Evolutionary conservation across 2,113 vertebrate species (phyloP), one percentile per base, ranked within the genome.

Genomic region (Ondatra zibethicus): DNA sequence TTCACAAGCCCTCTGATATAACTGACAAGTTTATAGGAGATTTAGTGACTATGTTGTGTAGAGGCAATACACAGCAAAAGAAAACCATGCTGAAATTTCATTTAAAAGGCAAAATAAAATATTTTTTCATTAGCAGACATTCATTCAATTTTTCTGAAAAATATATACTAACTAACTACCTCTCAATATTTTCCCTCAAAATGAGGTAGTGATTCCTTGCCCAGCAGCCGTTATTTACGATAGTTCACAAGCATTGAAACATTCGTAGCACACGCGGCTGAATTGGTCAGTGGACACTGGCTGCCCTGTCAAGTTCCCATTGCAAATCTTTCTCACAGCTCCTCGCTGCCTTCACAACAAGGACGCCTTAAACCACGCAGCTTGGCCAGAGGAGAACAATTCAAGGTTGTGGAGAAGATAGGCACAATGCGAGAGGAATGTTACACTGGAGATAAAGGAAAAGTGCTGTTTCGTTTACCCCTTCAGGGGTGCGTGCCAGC

Each of bases 401-500:
- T 76, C 45, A 88, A 94, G 86, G 85, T 86, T 88, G 31, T 81
- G 10, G 50, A 58, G 65, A 97, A 96, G 92, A 95, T 55, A 29
- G 33, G 8, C 58, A n/a, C 61, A 68, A 87, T 9, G 19, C 55
- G 82, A 63, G 4, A 95, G 52, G 88, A 92, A 78, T 47, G 3
- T 45, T 95, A 92, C 72, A 92, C 9, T 73, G 55, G n/a, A 92
- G 36, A 73, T 25, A 42, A 33, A 5, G 12, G 5, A 10, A 63
- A 61, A 85, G 39, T 55, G 31, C 92, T 63, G 31, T 85, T 66
- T 66, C 85, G 85, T 82, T 94, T 78, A 90, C 14, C n/a, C 90
- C 58, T 89, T 85, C 21, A 47, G 50, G 55, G 36, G 52, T 21
- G 31, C 47, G 86, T 66, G 55, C 39, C 76, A 33, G 36, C 52